Conservation (phyloP, 37 sponge, comb jelly and placozoan genomes). For the Lycopodina hypogea region DNA sequence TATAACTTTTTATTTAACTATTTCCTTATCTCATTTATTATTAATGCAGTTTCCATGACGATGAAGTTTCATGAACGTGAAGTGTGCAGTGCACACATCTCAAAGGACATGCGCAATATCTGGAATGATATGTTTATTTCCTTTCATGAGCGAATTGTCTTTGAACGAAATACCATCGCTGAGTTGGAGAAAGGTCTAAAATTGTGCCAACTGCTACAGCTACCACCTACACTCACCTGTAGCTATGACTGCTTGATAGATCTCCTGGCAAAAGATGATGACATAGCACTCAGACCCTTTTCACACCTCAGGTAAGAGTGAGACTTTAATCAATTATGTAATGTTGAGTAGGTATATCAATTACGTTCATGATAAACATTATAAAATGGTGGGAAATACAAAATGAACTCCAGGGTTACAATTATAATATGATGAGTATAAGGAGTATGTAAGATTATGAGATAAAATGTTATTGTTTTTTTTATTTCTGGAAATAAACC, state of each 20-base stretch:
- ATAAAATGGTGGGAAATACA: too few relatives aligned
- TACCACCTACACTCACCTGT: slow-evolving; percentile 13
- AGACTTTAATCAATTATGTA: too few relatives aligned
- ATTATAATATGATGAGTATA: too few relatives aligned
- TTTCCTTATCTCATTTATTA: too few relatives aligned
- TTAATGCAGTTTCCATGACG: slow-evolving; percentile 14
- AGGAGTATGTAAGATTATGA: too few relatives aligned
- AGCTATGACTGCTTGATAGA: slow-evolving; percentile 4
- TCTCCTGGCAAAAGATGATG: background rate
- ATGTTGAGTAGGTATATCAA: too few relatives aligned
- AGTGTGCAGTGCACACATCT: background rate
- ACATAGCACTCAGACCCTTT: background rate
- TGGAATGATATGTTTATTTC: background rate
- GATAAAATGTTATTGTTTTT: too few relatives aligned
- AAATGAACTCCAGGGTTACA: too few relatives aligned
- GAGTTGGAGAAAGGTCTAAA: slow-evolving; percentile 24
- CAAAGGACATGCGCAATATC: background rate
- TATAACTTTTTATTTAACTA: too few relatives aligned
- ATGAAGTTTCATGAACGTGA: slow-evolving; percentile 10
- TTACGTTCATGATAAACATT: too few relatives aligned
- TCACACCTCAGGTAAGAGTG: slow-evolving; percentile 9
- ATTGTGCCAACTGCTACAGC: slow-evolving; percentile 1
- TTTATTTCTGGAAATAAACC: too few relatives aligned
- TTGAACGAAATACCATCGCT: background rate
- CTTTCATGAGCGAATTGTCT: background rate